phyloP scores from a whole-genome alignment of 2,888 invertebrate species.

The Poecilus cupreus region DNA sequence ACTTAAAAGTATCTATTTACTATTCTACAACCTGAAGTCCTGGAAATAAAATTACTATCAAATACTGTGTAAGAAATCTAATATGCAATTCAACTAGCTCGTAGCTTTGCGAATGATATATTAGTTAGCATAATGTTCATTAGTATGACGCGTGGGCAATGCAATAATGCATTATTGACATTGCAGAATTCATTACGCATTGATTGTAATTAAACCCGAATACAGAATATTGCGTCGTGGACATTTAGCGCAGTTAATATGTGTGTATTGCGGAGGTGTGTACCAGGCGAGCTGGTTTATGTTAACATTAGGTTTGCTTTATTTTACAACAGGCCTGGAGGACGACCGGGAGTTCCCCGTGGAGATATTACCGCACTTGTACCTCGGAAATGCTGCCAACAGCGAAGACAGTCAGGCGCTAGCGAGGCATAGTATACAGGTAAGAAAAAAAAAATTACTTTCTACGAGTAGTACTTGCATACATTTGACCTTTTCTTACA shows the following conservation, averaged over 20 bases:
- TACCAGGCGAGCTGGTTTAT: conserved; percentile 26
- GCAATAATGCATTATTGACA: neutral
- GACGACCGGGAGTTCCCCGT: conserved; percentile 91
- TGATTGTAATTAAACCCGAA: neutral
- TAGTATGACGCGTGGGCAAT: neutral
- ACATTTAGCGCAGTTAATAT: neutral
- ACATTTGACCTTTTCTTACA: neutral
- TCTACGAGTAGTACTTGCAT: neutral
- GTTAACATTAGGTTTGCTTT: conserved; percentile 59
- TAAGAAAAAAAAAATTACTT: too few species aligned
- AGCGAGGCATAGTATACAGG: conserved; percentile 91
- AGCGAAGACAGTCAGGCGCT: conserved; percentile 93
- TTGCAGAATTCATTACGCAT: neutral
- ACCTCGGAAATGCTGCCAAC: conserved; percentile 95
- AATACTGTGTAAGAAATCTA: too few species aligned
- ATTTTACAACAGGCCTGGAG: conserved; percentile 73
- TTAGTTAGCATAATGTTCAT: neutral
- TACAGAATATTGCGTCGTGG: neutral
- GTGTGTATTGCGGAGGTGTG: neutral
- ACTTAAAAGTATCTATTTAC: too few species aligned
- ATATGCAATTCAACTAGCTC: too few species aligned
- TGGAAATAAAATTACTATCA: too few species aligned
- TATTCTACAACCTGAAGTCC: too few species aligned
- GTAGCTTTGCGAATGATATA: too few species aligned
- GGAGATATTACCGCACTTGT: conserved; percentile 94